Percentiles rank a stretch among this genome's conserved stretches.
Evolutionary conservation across 1,140 invertebrate genomes (phyloP).

Genomic region (Luehdorfia chinensis): DNA sequence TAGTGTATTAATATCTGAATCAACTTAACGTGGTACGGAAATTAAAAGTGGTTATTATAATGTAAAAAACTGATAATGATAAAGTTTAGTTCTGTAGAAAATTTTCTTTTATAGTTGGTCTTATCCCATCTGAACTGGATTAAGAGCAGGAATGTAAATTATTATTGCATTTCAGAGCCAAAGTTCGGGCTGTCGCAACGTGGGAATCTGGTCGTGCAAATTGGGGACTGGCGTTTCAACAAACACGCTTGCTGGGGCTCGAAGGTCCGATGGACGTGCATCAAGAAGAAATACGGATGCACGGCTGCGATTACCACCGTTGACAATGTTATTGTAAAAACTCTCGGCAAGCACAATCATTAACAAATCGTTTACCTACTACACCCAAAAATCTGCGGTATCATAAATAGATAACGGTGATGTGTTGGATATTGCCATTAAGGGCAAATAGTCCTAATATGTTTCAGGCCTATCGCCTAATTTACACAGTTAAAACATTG

Average conservation of each 20-base stretch:
- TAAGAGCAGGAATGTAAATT: conserved; percentile 5
- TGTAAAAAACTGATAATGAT: too few relatives aligned
- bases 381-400: too few relatives aligned
- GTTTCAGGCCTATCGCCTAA: too few relatives aligned
- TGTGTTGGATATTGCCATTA: neutral
- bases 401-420: too few relatives aligned
- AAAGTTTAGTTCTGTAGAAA: neutral
- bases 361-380: too few relatives aligned
- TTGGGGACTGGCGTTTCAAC: conserved; percentile 65
- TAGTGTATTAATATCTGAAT: too few relatives aligned
- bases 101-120: neutral
- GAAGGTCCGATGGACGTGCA: conserved; percentile 63
- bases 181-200: conserved; percentile 62
- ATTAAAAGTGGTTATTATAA: too few relatives aligned
- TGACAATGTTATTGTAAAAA: conserved; percentile 63
- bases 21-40: too few relatives aligned
- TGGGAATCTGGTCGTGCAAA: conserved; percentile 63
- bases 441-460: too few relatives aligned
- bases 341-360: conserved; percentile 60
- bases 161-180: conserved; percentile 48
- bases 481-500: too few relatives aligned
- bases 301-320: conserved; percentile 60
- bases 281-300: conserved; percentile 64
- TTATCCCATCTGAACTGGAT: too few relatives aligned
- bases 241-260: conserved; percentile 63